Evolutionary conservation across 2,797 vertebrate genomes (phyloP).

Genomic region (Hypotaenidia philippensis): DNA sequence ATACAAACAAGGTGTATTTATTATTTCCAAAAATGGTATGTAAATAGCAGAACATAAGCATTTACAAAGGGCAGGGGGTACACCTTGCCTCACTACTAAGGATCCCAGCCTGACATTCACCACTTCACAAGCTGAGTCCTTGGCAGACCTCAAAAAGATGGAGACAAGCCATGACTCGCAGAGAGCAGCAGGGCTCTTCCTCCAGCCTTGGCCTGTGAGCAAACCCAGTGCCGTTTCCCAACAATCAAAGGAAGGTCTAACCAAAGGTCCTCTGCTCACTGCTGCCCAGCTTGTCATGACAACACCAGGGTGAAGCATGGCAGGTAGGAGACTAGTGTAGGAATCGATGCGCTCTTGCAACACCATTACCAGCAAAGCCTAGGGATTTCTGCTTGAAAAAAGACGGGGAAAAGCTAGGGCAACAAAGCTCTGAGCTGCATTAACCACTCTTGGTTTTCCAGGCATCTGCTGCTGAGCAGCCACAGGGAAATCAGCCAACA

Average conservation of each 20-base stretch:
- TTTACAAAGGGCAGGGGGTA: background rate
- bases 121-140: background rate
- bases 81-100: background rate
- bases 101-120: background rate
- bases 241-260: background rate
- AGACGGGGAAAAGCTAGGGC: background rate
- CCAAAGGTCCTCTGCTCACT: background rate
- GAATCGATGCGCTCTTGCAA: background rate
- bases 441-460: background rate
- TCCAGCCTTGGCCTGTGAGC: background rate
- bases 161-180: background rate
- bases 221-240: accelerated
- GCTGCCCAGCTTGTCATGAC: accelerated
- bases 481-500: background rate
- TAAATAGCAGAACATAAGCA: background rate
- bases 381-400: background rate
- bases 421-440: background rate
- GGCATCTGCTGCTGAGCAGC: background rate
- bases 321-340: background rate
- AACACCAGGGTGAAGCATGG: accelerated
- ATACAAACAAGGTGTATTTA: background rate
- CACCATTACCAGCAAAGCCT: background rate
- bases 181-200: background rate
- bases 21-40: background rate
- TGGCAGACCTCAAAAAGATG: background rate